Base-by-base conservation (phyloP, 2,888 invertebrate genomes). In the Archaeoteleia sp. region DNA sequence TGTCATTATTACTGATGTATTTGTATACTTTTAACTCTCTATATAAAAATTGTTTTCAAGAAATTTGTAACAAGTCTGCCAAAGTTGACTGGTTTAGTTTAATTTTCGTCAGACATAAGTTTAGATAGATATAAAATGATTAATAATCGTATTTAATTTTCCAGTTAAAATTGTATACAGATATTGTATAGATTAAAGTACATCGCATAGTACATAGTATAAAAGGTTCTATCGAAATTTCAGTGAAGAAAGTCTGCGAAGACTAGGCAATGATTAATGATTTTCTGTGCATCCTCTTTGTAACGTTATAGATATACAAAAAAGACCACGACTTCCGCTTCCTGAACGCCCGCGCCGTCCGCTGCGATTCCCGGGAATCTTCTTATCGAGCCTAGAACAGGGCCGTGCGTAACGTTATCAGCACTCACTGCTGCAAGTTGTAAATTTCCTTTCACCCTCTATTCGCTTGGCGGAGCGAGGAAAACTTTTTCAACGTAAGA, bases 331-430 rank as follows among this genome's bases (percentile, higher is more conserved):
- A 70, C 74, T 74, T 74, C 76, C 76, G 74, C 69, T 74, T 76
- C 72, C 74, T 55, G 66, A 66, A 70, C 73, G 71, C 74, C 75
- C 74, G 66, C 75, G 72, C 63, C 72, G 74, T 79, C 79, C 78
- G 74, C 58, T 40, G 65, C 70, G 58, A 71, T 74, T 74, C 71
- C 73, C 73, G 65, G 68, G 67, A 68, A 68, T 57, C 68, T 58
- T 58, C 60, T 51, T 70, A 58, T 60, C 60, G 63, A 62, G 58
- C 57, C 54, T 29, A 43, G 60, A 62, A 69, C 58, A 57, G 70
- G 58, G 61, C 61, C 67, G 65, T 42, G 66, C 66, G 62, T 54
- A 55, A 53, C 61, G 70, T 67, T 71, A 73, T 75, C 75, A 72
- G 67, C 37, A 62, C 67, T 51, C 61, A 57, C 27, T 57, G 71